phyloP scores from a whole-genome alignment of 2,888 invertebrate genomes.

The Furcula furcula region DNA sequence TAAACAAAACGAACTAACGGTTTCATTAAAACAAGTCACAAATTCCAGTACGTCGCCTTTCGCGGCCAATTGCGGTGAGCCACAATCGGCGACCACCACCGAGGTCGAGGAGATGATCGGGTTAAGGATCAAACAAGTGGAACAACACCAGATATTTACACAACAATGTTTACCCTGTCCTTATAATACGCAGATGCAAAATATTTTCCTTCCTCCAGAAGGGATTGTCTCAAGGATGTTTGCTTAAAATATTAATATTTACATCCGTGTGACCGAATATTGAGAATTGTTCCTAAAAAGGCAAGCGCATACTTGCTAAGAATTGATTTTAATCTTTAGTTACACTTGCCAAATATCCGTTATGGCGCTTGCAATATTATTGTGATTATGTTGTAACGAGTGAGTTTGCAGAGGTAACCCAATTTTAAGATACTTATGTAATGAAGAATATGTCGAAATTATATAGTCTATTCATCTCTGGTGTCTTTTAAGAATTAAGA shows the following conservation, averaged over 20 bases:
- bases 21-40: no score
- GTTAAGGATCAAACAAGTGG: slow-evolving; percentile 15
- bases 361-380: slow-evolving; percentile 18
- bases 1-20: no score
- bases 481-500: not conserved
- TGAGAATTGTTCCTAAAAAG: slow-evolving; percentile 16
- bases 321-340: slow-evolving; percentile 12
- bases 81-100: slow-evolving; percentile 31
- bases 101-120: slow-evolving; percentile 33
- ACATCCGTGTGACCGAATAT: slow-evolving; percentile 13
- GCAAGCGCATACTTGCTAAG: slow-evolving; percentile 1
- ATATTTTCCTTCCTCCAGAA: slow-evolving; percentile 47
- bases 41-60: not conserved
- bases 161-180: slow-evolving; percentile 21
- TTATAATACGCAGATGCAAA: slow-evolving; percentile 40
- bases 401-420: not conserved
- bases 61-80: slow-evolving; percentile 33
- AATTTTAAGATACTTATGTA: not conserved
- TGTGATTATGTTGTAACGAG: slow-evolving; percentile 9
- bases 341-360: slow-evolving; percentile 24
- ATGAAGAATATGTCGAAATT: no score
- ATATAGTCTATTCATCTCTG: no score
- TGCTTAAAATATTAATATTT: slow-evolving; percentile 56
- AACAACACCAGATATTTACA: slow-evolving; percentile 9
- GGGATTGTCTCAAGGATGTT: slow-evolving; percentile 50